These are phyloP conservation scores for Peucedramus taeniatus DNA, from an alignment of 2,113 vertebrate species.

Conservation along the genomic window DNA sequence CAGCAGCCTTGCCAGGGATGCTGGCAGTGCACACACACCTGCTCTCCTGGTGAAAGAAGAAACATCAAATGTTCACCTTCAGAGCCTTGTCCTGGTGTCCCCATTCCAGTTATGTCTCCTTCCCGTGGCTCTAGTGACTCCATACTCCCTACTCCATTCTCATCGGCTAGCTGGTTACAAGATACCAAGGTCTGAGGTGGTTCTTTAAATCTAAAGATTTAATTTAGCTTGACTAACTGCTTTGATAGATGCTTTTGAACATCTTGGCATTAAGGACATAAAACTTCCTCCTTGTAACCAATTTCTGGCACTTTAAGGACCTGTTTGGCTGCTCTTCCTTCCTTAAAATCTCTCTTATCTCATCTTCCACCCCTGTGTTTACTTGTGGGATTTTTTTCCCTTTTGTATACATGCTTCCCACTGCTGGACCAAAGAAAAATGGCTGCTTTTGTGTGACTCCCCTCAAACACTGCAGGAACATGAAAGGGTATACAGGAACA, in stretches of 20 bases:
- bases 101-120: not conserved
- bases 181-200: not conserved
- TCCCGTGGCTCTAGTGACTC: not conserved
- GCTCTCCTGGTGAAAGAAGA: not conserved
- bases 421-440: not conserved
- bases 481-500: not conserved
- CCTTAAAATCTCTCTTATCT: not conserved
- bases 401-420: not conserved
- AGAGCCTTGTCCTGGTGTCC: not conserved
- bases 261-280: not conserved
- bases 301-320: not conserved
- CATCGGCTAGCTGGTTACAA: not conserved
- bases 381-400: not conserved
- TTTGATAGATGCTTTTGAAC: not conserved
- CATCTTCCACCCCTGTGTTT: not conserved
- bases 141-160: not conserved
- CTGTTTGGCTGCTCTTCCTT: not conserved
- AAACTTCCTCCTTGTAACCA: fast-evolving
- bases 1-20: not conserved
- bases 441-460: not conserved
- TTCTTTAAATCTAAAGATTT: not conserved
- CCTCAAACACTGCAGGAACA: not conserved
- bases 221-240: not conserved
- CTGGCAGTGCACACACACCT: not conserved
- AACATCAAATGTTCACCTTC: not conserved